Conservation (phyloP, 2,888 invertebrate genomes). For the Mamestra brassicae region DNA sequence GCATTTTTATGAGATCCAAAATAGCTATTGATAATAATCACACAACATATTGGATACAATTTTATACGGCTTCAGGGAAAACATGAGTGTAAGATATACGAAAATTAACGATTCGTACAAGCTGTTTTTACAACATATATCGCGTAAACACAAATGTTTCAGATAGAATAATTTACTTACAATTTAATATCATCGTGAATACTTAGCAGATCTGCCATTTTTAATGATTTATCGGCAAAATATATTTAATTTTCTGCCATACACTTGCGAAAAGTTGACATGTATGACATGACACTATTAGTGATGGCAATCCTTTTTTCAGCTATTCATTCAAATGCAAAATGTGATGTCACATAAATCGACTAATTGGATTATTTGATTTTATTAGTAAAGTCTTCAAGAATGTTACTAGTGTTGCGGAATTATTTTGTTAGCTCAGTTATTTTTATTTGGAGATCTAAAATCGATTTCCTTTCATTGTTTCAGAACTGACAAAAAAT, state of each 20-base stretch:
- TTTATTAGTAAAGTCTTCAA: no score
- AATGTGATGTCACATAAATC: no score
- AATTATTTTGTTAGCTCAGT: no score
- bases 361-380: no score
- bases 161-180: conserved; percentile 87
- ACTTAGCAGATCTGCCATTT: conserved; percentile 92
- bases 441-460: no score
- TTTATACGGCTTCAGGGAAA: conserved; percentile 72
- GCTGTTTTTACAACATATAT: background rate
- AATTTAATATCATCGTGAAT: conserved; percentile 94
- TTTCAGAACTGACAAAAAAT: conserved; percentile 26
- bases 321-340: no score
- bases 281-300: conserved; percentile 58
- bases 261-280: conserved; percentile 64
- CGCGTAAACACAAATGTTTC: background rate
- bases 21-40: conserved; percentile 5
- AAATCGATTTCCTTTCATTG: background rate
- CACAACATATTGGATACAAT: conserved; percentile 30
- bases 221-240: conserved; percentile 63
- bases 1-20: background rate
- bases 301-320: conserved; percentile 3
- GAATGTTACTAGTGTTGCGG: no score
- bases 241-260: conserved; percentile 65
- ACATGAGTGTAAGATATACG: conserved; percentile 53
- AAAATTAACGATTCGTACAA: conserved; percentile 12